Percentiles rank a stretch among this genome's conserved stretches.
Conservation (phyloP, 2,888 invertebrate genomes). For the Parnassius apollo region DNA sequence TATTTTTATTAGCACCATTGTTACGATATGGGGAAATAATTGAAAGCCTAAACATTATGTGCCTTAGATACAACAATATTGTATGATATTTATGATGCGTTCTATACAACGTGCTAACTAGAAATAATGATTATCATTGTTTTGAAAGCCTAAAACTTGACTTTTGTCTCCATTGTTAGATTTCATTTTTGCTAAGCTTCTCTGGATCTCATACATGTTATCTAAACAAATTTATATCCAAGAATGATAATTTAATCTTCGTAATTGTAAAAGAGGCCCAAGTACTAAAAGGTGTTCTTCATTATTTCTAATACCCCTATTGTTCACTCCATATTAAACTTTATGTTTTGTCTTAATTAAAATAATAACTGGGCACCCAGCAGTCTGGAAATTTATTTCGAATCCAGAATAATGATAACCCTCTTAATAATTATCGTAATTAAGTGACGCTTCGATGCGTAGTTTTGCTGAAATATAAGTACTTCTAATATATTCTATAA, state of each 20-base stretch:
- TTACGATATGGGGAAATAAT: conserved; percentile 77
- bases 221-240: conserved; percentile 34
- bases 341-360: conserved; percentile 34
- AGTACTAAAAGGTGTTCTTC: conserved; percentile 26
- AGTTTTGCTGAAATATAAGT: conserved; percentile 73
- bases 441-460: conserved; percentile 77
- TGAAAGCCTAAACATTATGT: conserved; percentile 82
- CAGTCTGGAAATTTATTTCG: conserved; percentile 68
- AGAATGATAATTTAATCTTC: conserved; percentile 31
- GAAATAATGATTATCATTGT: conserved; percentile 74
- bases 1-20: conserved; percentile 73
- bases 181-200: conserved; percentile 70
- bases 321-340: conserved; percentile 27
- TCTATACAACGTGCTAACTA: conserved; percentile 81
- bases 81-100: conserved; percentile 81
- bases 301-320: conserved; percentile 19
- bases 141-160: conserved; percentile 69
- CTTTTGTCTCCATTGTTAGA: conserved; percentile 63
- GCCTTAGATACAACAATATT: conserved; percentile 83
- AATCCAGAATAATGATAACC: conserved; percentile 65
- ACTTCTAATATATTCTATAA: conserved; percentile 74
- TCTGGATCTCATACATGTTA: conserved; percentile 49
- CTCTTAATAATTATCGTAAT: conserved; percentile 68
- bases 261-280: conserved; percentile 35
- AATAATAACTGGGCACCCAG: conserved; percentile 49